A percentile compares a stretch with the other conserved stretches of the same genome.
These are phyloP conservation scores for Lophius americanus DNA, from an alignment of 2,797 vertebrate species.

Conservation along the genomic window DNA sequence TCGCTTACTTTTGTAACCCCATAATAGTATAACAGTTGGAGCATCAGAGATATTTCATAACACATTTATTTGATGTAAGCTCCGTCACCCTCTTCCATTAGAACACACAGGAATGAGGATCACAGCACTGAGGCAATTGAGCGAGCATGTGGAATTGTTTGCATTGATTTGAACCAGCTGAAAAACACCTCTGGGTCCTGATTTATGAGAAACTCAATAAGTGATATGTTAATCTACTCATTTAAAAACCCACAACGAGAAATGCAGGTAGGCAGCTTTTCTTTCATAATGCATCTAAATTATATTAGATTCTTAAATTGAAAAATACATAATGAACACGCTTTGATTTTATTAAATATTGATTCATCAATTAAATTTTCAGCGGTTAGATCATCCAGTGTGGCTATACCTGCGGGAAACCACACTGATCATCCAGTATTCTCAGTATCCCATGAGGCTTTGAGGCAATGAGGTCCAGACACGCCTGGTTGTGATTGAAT, in stretches of 20 bases:
- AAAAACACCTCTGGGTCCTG: conserved; percentile 12
- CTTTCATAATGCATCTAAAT: conserved; percentile 8
- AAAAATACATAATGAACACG: not conserved
- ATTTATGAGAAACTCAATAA: conserved; percentile 53
- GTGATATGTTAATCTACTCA: conserved; percentile 20
- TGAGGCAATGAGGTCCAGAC: conserved; percentile 93
- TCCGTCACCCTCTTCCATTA: conserved; percentile 32
- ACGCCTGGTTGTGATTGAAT: conserved; percentile 91
- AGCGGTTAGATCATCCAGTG: conserved; percentile 7
- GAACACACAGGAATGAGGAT: conserved; percentile 41
- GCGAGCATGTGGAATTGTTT: conserved; percentile 44
- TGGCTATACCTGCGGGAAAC: conserved; percentile 91
- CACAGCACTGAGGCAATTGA: conserved; percentile 53
- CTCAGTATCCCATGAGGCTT: conserved; percentile 95
- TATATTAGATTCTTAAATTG: not conserved
- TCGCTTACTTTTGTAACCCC: conserved; percentile 9
- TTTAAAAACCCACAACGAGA: conserved; percentile 10
- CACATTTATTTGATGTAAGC: conserved; percentile 48
- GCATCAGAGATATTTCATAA: conserved; percentile 32
- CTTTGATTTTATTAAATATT: not conserved
- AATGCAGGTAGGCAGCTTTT: conserved; percentile 11
- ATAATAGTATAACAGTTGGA: conserved; percentile 52
- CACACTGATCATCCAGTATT: conserved; percentile 95
- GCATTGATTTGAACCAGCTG: conserved; percentile 51
- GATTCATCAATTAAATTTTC: not conserved